Evolutionary conservation across 2,888 invertebrate genomes (phyloP), one percentile per base, ranked within the genome.

Genomic region (Serrognathus titanus): DNA sequence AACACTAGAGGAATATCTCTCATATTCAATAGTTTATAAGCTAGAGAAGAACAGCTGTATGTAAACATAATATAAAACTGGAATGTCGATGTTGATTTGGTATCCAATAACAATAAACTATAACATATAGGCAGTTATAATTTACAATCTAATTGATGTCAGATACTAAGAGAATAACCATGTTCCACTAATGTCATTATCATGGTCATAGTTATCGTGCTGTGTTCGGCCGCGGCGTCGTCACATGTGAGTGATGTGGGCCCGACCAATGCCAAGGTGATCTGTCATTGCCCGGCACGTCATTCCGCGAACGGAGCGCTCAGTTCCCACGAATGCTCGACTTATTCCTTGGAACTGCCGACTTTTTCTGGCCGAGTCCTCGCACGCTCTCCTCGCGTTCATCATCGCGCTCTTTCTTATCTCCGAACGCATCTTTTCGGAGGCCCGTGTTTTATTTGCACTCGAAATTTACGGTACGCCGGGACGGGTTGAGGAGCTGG

Each of bases 251-350:
- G 60, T 52, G 63, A 67, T 66, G 66, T 67, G 66, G 66, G 63
- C 58, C 67, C 63, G 63, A 62, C 66, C 69, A 71, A 65, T 69
- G 69, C 69, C 73, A 73, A 73, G 74, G 73, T 71, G 70, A 69
- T 70, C 70, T 68, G 70, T 70, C 70, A 69, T 68, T 68, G 69
- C 63, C 69, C 70, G 66, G 55, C 53, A 60, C 61, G 62, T 61
- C 69, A 66, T 71, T 72, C 71, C 64, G 69, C 70, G 71, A 70
- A 72, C 64, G 54, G 52, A 56, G 54, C 63, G 63, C 58, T 58
- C 55, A 50, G 66, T 70, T 69, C 70, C 65, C 69, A 68, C 67
- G 70, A 70, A 70, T 63, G 64, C 59, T 57, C 56, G 59, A 55
- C 43, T 57, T 66, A 66, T 67, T 68, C 63, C 64, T 53, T 63